Evolutionary conservation across 2,113 vertebrate genomes (phyloP), one percentile per base, ranked within the genome.

Genomic region (Himantopus leucocephalus): DNA sequence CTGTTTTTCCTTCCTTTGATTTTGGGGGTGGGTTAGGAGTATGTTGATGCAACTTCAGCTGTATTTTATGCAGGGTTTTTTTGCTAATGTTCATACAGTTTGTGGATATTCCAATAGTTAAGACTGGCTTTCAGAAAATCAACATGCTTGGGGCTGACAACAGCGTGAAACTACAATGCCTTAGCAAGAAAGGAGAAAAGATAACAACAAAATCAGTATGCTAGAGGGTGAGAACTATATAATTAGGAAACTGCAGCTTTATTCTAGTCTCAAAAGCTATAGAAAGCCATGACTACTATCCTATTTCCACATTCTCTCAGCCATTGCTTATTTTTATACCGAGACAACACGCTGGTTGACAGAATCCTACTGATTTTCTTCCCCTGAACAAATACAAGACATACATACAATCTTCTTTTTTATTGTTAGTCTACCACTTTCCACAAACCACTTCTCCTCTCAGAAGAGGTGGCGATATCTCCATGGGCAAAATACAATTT

Each of bases 231-330:
- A 88, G 47, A 68, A 53, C 52, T 85, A 29, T 63, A 34, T 93
- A 90, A 94, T 94, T 95, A 85, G 79, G 60, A 75, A 91, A 76
- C 47, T 53, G 80, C 88, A 73, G 64, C 60, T 96, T 95, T 93
- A 81, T 89, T 92, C 68, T 78, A 84, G 53, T 89, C 80, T 87
- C 80, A 78, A 64, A 94, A 90, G 76, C 88, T 80, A 52, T 78
- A 87, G 80, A 89, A 95, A 94, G 26, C 68, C 3, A 1, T 27
- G 52, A 55, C 39, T 93, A 64, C 82, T n/a, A 19, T 88, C 53
- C 64, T 87, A 14, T 77, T 93, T 91, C 72, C 56, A 14, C 92
- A 64, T 86, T 92, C 48, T 43, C 39, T 91, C 68, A 92, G 34
- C 60, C 18, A 6, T 41, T 87, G 67, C 76, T 92, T 90, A 72